These are phyloP conservation scores for Asteroscopus sphinx DNA, from an alignment of 2,888 invertebrate species.

Conservation along the genomic window DNA sequence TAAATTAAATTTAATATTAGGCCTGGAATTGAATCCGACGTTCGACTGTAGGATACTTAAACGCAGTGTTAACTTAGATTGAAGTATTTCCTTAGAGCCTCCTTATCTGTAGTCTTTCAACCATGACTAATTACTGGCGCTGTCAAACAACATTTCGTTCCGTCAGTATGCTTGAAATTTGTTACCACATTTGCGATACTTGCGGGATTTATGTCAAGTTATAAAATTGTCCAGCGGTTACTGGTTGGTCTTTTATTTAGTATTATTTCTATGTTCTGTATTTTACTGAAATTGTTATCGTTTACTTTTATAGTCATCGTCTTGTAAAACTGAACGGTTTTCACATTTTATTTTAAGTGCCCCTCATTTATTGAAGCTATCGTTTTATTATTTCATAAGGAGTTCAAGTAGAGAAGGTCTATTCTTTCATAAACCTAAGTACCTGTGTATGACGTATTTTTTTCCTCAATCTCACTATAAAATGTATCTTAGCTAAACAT, in stretches of 20 bases:
- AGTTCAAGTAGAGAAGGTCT: constrained; percentile 23
- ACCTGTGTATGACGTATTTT: constrained; percentile 9
- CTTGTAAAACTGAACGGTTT: constrained; percentile 55
- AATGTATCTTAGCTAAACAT: constrained; percentile 35
- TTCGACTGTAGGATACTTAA: constrained; percentile 27
- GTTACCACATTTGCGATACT: constrained; percentile 58
- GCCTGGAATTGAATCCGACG: constrained; percentile 58
- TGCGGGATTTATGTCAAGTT: constrained; percentile 56
- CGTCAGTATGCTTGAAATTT: constrained; percentile 45
- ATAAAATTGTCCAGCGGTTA: constrained; percentile 50
- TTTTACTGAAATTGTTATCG: constrained; percentile 52
- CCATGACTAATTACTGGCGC: constrained; percentile 55
- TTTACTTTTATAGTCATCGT: constrained; percentile 55
- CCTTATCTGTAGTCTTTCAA: constrained; percentile 53
- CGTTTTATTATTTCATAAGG: constrained; percentile 45
- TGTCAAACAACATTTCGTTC: constrained; percentile 53
- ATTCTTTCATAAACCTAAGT: constrained; percentile 27
- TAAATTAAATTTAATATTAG: constrained; percentile 77
- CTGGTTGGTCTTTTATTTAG: constrained; percentile 48
- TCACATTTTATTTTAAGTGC: constrained; percentile 50
- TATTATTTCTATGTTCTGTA: constrained; percentile 48
- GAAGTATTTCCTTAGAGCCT: constrained; percentile 39
- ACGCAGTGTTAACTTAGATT: constrained; percentile 31
- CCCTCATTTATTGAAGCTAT: constrained; percentile 40
- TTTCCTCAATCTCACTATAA: constrained; percentile 25